A percentile compares a stretch with the other conserved stretches of the same genome.
phyloP scores from a whole-genome alignment of 2,113 vertebrate genomes.

The Nanorana parkeri region DNA sequence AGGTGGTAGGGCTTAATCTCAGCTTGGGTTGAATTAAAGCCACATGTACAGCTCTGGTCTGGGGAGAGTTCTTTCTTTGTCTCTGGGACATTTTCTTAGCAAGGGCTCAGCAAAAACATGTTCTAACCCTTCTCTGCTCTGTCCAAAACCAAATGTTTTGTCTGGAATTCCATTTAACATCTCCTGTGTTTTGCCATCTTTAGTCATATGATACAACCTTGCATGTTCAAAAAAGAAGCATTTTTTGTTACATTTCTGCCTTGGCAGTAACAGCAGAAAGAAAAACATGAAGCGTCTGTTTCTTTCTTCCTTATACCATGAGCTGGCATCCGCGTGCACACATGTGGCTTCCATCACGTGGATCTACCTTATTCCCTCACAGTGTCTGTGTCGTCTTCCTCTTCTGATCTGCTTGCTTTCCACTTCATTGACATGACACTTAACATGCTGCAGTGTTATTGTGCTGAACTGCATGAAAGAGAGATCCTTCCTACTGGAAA shows the following conservation, averaged over 20 bases:
- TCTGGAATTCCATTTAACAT: too few relatives aligned
- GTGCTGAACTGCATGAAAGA: slow-evolving; percentile 63
- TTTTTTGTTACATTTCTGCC: not conserved
- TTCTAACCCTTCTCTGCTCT: too few relatives aligned
- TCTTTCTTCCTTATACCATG: not conserved
- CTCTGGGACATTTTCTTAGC: too few relatives aligned
- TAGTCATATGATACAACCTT: too few relatives aligned
- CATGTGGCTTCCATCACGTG: slow-evolving; percentile 16
- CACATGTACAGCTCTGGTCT: too few relatives aligned
- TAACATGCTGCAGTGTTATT: slow-evolving; percentile 57
- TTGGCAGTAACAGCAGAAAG: not conserved
- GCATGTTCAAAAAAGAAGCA: too few relatives aligned
- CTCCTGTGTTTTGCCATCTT: too few relatives aligned
- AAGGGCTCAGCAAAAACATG: too few relatives aligned
- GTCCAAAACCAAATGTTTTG: too few relatives aligned
- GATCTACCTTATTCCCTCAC: slow-evolving; percentile 32
- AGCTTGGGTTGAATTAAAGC: too few relatives aligned
- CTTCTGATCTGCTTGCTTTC: slow-evolving; percentile 56
- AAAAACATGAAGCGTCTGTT: not conserved
- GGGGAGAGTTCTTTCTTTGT: too few relatives aligned
- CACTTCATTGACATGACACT: slow-evolving; percentile 55
- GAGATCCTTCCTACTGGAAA: slow-evolving; percentile 65
- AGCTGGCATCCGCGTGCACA: slow-evolving; percentile 1
- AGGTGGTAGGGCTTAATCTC: too few relatives aligned
- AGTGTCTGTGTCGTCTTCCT: slow-evolving; percentile 50